phyloP scores from a whole-genome alignment of 2,888 invertebrate species.

The Eilema sororculum region DNA sequence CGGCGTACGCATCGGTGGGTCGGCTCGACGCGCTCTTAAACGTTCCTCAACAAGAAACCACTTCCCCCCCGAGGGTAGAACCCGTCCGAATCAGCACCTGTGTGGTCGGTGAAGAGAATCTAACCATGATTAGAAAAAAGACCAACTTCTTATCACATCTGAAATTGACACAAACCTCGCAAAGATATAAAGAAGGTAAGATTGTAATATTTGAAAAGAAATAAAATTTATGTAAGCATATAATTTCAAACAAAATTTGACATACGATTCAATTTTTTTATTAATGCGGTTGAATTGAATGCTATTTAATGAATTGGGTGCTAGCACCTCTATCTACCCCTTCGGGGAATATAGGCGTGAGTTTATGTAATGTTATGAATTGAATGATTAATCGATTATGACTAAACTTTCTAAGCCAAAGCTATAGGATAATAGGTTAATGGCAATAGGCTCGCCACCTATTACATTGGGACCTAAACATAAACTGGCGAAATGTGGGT shows the following conservation, averaged over 20 bases:
- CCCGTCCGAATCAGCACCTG: constrained; percentile 1
- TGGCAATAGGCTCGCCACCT: too few species aligned
- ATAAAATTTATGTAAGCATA: neutral
- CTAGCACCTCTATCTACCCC: too few species aligned
- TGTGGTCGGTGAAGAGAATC: constrained; percentile 45
- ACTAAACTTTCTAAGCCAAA: too few species aligned
- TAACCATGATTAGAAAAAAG: constrained; percentile 76
- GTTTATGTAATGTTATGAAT: too few species aligned
- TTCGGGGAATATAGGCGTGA: too few species aligned
- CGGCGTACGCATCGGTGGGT: constrained; percentile 79
- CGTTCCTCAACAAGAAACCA: constrained; percentile 57
- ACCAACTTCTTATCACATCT: constrained; percentile 87
- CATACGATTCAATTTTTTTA: too few species aligned
- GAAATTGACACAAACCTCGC: constrained; percentile 85
- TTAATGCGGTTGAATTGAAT: too few species aligned
- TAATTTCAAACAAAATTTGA: neutral
- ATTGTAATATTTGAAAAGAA: constrained; percentile 6
- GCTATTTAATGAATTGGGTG: too few species aligned
- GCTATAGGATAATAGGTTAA: too few species aligned
- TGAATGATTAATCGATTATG: too few species aligned
- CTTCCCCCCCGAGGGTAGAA: constrained; percentile 38
- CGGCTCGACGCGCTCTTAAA: constrained; percentile 64
- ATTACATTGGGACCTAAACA: too few species aligned
- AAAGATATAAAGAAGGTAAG: constrained; percentile 87
- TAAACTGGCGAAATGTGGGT: too few species aligned